Conservation (phyloP, 1,140 invertebrate species). For the Sweltsa coloradensis region DNA sequence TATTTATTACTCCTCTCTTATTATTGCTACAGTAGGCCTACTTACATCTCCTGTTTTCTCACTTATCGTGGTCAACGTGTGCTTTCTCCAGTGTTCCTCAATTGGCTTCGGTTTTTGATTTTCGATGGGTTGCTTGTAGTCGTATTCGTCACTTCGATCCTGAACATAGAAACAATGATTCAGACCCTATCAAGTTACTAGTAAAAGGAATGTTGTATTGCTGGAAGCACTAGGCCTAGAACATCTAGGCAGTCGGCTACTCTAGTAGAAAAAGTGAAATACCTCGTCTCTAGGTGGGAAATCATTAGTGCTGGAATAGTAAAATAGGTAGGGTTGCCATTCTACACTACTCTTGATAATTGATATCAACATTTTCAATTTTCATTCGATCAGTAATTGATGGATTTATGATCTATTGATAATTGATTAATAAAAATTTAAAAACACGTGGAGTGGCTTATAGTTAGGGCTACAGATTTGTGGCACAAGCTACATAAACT, state of each 20-base stretch:
- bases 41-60: conserved; percentile 61
- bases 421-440: no score
- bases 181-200: conserved; percentile 6
- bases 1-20: no score
- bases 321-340: neutral
- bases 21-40: conserved; percentile 8
- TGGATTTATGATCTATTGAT: no score
- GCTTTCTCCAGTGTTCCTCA: conserved; percentile 93
- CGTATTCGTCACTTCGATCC: conserved; percentile 80
- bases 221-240: neutral
- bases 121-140: conserved; percentile 83
- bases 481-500: no score
- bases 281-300: neutral
- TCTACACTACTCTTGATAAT: neutral
- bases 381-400: no score
- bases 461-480: no score
- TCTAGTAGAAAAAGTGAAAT: neutral
- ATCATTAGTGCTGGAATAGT: neutral
- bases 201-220: neutral
- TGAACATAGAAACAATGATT: conserved; percentile 26
- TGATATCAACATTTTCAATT: no score
- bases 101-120: conserved; percentile 59
- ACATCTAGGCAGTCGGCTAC: neutral
- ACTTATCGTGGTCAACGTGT: conserved; percentile 71
- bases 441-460: no score